Evolutionary conservation across 2,113 vertebrate genomes (phyloP).

Genomic region (Phrynocephalus versicolor): DNA sequence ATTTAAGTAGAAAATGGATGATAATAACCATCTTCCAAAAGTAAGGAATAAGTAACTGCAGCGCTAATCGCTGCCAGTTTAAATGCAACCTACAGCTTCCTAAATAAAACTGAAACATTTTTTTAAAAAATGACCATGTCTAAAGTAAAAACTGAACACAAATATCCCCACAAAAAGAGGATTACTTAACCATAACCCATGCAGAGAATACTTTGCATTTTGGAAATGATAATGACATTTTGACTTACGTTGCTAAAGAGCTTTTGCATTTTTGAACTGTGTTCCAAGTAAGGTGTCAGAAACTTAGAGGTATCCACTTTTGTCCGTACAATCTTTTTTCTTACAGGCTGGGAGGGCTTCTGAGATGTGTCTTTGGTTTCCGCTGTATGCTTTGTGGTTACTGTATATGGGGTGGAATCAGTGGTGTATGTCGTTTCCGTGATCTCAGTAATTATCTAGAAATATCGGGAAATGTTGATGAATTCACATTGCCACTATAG

Average conservation of each 20-base stretch:
- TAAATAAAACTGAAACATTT: background rate
- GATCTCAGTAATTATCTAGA: conserved; percentile 56
- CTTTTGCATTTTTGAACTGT: conserved; percentile 96
- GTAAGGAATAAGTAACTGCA: background rate
- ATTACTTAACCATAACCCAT: background rate
- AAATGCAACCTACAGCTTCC: background rate
- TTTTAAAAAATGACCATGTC: background rate
- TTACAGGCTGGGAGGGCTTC: conserved; percentile 73
- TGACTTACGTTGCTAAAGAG: conserved; percentile 89
- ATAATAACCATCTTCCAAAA: background rate
- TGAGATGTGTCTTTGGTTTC: background rate
- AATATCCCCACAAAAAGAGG: background rate
- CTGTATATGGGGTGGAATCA: background rate
- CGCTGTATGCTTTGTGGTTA: conserved; percentile 21
- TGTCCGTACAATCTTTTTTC: conserved; percentile 80
- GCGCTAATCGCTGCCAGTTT: background rate
- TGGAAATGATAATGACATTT: background rate
- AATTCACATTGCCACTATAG: background rate
- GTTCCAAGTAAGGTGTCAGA: conserved; percentile 94
- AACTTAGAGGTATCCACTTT: conserved; percentile 95
- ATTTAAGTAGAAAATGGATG: background rate
- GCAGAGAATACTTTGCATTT: background rate
- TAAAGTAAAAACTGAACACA: background rate
- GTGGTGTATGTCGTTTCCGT: conserved; percentile 48
- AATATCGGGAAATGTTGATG: background rate